phyloP scores from a whole-genome alignment of 2,797 vertebrate species.

The Pangasius krempfi region DNA sequence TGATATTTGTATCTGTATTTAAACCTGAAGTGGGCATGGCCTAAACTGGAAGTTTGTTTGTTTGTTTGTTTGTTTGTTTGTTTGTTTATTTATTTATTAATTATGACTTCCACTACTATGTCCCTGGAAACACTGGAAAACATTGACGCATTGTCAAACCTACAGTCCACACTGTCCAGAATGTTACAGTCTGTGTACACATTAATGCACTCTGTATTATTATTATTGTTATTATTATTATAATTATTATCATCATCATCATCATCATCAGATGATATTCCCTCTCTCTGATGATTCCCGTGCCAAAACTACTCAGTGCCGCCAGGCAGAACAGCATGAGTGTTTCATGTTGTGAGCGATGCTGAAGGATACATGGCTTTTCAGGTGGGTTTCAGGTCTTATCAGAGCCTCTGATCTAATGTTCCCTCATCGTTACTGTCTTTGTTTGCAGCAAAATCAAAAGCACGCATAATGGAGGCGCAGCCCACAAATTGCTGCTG shows the following conservation, averaged over 20 bases:
- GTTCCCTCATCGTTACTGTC: conserved; percentile 24
- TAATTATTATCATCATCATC: too few species aligned
- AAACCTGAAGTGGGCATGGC: background rate
- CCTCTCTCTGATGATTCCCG: background rate
- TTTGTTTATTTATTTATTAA: background rate
- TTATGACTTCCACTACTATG: background rate
- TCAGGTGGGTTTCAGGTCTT: conserved; percentile 11
- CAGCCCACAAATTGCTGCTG: conserved; percentile 30
- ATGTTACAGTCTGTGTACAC: background rate
- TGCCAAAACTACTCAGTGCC: background rate
- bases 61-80: background rate
- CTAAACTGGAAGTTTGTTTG: background rate
- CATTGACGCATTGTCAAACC: background rate
- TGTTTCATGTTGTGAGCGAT: background rate
- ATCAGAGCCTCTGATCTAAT: conserved; percentile 34
- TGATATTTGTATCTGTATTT: background rate
- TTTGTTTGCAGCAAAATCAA: conserved; percentile 35
- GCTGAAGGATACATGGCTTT: conserved; percentile 14
- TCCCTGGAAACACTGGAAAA: background rate
- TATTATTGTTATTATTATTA: background rate
- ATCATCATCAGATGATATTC: background rate
- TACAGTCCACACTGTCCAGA: background rate
- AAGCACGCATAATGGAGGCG: conserved; percentile 29
- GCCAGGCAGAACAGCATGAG: conserved; percentile 3
- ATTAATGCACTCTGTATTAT: conserved; percentile 1